phyloP scores from a whole-genome alignment of 2,797 vertebrate species.

The Phataginus tricuspis region DNA sequence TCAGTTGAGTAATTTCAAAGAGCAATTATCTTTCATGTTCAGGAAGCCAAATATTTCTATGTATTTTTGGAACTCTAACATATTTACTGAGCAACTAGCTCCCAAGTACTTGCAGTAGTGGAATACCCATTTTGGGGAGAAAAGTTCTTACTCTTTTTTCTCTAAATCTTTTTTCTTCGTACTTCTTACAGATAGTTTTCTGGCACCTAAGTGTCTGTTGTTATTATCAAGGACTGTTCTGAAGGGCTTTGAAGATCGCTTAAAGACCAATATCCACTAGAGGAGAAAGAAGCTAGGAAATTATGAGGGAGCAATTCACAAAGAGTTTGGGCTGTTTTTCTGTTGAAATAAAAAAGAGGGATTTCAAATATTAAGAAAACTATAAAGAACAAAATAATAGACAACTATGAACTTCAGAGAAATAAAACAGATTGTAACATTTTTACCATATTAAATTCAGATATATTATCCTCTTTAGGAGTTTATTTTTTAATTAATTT shows the following conservation, averaged over 20 bases:
- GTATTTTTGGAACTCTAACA: neutral
- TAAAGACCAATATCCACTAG: neutral
- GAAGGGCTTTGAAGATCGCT: conserved; percentile 23
- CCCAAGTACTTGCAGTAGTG: neutral
- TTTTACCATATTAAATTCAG: neutral
- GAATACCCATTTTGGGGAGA: neutral
- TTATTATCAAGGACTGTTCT: conserved; percentile 29
- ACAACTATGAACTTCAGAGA: neutral
- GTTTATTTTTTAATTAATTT: neutral
- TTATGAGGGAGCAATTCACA: neutral
- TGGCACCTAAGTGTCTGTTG: neutral
- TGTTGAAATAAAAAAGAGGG: neutral
- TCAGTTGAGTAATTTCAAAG: conserved; percentile 9
- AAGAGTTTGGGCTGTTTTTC: neutral
- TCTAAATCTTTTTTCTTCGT: neutral
- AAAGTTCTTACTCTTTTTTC: neutral
- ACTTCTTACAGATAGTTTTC: neutral
- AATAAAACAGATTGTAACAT: neutral
- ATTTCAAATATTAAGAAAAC: neutral
- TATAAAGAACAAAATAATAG: neutral
- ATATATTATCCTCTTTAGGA: neutral
- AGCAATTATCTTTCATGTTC: conserved; percentile 23
- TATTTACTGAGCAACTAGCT: neutral
- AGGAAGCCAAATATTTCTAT: neutral
- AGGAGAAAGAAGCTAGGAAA: neutral